These are phyloP conservation scores for Notolabrus celidotus DNA, from an alignment of 2,797 vertebrate genomes.

Conservation along the genomic window DNA sequence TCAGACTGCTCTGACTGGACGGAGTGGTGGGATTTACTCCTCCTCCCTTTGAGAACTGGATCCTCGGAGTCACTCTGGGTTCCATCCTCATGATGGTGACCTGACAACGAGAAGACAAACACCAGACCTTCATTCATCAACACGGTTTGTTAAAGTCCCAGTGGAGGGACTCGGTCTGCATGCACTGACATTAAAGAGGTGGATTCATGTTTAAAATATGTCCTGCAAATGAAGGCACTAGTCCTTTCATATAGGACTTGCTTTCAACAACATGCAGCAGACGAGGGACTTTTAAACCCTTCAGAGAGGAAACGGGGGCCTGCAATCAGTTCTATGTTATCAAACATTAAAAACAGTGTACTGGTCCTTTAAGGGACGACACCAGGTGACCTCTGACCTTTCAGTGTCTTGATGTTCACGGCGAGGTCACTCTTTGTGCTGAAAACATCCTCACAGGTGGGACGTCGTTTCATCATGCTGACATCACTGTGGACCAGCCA, in stretches of 20 bases:
- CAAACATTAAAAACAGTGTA: neutral
- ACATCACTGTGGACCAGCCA: constrained; percentile 97
- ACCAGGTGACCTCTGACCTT: constrained; percentile 81
- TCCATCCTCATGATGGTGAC: constrained; percentile 91
- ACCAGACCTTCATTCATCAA: neutral
- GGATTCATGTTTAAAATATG: too few species aligned
- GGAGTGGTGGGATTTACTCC: constrained; percentile 77
- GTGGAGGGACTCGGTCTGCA: too few species aligned
- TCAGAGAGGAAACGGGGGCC: neutral
- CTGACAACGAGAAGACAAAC: constrained; percentile 37
- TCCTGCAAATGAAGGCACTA: too few species aligned
- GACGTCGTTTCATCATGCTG: constrained; percentile 87
- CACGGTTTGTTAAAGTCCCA: too few species aligned
- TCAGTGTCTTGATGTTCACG: constrained; percentile 89
- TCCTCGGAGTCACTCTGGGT: constrained; percentile 98
- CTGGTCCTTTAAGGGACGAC: neutral
- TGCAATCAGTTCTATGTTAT: neutral
- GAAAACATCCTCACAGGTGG: constrained; percentile 89
- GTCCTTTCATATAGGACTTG: too few species aligned
- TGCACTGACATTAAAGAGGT: too few species aligned
- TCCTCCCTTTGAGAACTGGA: constrained; percentile 79
- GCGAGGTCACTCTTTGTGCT: constrained; percentile 97
- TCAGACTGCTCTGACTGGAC: constrained; percentile 54
- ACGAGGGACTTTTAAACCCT: too few species aligned
- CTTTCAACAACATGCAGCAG: too few species aligned